Base-by-base conservation (phyloP, 2,888 invertebrate genomes). In the Tachina fera region DNA sequence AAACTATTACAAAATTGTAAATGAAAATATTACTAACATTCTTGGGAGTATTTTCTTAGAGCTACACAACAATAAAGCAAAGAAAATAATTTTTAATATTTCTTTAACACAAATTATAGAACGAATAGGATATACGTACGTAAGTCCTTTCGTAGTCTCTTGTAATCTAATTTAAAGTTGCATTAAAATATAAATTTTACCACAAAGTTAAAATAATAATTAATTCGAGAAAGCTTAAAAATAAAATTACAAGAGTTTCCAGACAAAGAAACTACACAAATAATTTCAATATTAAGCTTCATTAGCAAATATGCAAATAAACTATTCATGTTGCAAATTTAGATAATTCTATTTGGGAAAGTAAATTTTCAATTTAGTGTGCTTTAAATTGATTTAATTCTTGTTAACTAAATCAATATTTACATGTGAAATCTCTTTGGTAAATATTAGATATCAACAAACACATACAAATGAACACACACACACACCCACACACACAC, bases 321-420 rank as follows among this genome's bases (percentile, higher is more conserved):
- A 1, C 1, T 8, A 14, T 22, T 53, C 11, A 22, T 43, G n/a
- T 61, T 16, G 19, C 13, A 22, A 43, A 56, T 67, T 47, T 67
- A 16, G 45, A 10, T 49, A 58, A 49, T 77, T 41, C n/a, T 22
- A 68, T 68, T 77, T 68, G 43, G 4, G 11, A 49, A 43, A 10
- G 22, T 13, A 49, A 68, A 70, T 60, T 60, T 49, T 51, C 58
- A 58, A 60, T 31, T 31, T 65, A 65, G 19, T 60, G 13, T 31
- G 39, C 67, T 47, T 41, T 51, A 60, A 60, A 56, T 65, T 41
- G 49, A 72, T 58, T 58, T 49, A 65, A 80, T 72, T 72, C 22
- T 47, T 58, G 45, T 67, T 72, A 72, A 58, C 47, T 58, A 65
- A 72, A 41, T 47, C 65, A 80, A 72, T n/a, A 65, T 65, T 78